phyloP scores from a whole-genome alignment of 2,797 vertebrate species.

The Coilia nasus region DNA sequence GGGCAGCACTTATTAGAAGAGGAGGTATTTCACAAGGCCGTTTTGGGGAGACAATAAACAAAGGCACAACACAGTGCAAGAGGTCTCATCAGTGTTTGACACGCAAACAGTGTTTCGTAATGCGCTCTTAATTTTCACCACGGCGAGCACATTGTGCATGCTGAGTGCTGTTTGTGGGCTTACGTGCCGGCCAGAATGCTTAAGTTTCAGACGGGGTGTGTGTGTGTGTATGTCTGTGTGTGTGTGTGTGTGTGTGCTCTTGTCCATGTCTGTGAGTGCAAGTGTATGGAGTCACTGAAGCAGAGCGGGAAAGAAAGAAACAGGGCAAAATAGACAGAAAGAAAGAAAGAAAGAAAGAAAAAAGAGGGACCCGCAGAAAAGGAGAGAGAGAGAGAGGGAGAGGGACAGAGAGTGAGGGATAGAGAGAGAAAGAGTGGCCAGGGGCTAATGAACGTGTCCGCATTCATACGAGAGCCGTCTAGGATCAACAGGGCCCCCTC shows the following conservation, averaged over 20 bases:
- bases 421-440: conserved; percentile 58
- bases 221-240: no score
- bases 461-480: conserved; percentile 47
- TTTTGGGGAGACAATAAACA: conserved; percentile 13
- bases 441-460: conserved; percentile 59
- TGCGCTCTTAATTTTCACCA: conserved; percentile 39
- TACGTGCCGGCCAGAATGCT: background rate
- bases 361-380: background rate
- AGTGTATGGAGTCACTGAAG: conserved; percentile 81
- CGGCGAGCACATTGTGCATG: background rate
- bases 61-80: background rate
- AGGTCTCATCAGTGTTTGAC: conserved; percentile 18
- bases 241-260: background rate
- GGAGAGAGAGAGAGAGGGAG: background rate
- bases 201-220: background rate
- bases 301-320: conserved; percentile 66
- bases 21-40: background rate
- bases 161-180: background rate
- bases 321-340: background rate
- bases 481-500: conserved; percentile 49
- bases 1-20: background rate
- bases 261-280: conserved; percentile 38
- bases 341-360: conserved; percentile 11
- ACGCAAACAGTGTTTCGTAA: conserved; percentile 80
- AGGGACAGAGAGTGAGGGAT: background rate